Conservation (phyloP, 2,797 vertebrate species). For the Mormyrops boulengeri region DNA sequence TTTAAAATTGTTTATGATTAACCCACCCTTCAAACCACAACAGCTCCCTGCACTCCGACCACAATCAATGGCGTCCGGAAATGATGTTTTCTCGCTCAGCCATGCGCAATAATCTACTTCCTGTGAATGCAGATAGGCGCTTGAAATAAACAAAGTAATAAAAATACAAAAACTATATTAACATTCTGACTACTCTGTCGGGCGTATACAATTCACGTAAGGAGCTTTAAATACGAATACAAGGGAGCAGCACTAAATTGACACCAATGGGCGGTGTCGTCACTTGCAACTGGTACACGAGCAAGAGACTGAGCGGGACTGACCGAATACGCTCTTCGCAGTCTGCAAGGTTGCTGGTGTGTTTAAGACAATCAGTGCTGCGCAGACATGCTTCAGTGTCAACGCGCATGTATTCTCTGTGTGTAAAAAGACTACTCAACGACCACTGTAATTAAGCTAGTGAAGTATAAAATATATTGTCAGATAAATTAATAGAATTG, state of each 20-base stretch:
- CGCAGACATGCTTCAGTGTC: background rate
- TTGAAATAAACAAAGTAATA: background rate
- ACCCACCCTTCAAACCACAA: background rate
- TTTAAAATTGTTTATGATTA: background rate
- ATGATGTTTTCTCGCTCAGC: background rate
- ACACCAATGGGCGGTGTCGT: background rate
- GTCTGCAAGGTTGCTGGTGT: background rate
- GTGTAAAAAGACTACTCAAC: background rate
- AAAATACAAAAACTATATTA: background rate
- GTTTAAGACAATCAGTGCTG: background rate
- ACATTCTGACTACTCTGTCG: background rate
- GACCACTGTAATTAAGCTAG: background rate
- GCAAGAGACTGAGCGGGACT: constrained; percentile 13
- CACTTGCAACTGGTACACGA: background rate
- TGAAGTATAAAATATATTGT: background rate
- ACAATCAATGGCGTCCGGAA: background rate
- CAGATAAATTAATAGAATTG: background rate
- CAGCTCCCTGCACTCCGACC: background rate
- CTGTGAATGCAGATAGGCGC: background rate
- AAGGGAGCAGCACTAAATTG: background rate
- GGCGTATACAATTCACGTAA: background rate
- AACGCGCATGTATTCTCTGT: background rate
- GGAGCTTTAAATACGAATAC: background rate
- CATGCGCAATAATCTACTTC: background rate
- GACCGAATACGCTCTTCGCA: background rate